These are phyloP conservation scores for Eptatretus atami DNA, from an alignment of 2,797 vertebrate species.

Conservation along the genomic window DNA sequence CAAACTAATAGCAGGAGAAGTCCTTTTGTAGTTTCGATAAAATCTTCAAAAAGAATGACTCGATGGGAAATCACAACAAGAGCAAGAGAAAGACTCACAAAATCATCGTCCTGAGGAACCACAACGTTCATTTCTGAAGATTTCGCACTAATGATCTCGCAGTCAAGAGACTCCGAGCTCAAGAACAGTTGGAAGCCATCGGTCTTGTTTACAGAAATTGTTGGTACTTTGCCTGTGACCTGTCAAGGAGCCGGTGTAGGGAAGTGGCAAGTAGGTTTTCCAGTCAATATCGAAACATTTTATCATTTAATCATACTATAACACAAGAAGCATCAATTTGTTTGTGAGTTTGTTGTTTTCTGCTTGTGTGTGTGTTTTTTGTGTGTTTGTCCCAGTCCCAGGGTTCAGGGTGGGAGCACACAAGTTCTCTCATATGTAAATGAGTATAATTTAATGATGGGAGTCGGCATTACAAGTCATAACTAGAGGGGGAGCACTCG, in stretches of 20 bases:
- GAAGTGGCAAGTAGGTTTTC: too few species aligned
- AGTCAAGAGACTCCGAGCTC: constrained; percentile 42
- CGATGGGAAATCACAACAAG: constrained; percentile 4
- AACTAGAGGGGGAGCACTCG: too few species aligned
- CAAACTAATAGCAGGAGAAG: neutral
- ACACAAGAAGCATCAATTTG: too few species aligned
- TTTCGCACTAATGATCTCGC: constrained; percentile 79
- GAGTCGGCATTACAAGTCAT: too few species aligned
- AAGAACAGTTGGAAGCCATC: constrained; percentile 89
- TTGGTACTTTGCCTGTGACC: constrained; percentile 73
- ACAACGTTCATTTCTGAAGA: constrained; percentile 94
- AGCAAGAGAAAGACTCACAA: constrained; percentile 24
- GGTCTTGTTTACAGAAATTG: constrained; percentile 89
- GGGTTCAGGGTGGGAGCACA: too few species aligned
- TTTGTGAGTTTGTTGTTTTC: too few species aligned
- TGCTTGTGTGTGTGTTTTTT: too few species aligned
- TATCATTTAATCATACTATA: too few species aligned
- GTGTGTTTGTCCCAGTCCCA: too few species aligned
- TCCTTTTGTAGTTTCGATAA: neutral
- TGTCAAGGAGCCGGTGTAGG: constrained; percentile 12
- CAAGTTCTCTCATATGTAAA: too few species aligned
- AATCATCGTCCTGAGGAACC: constrained; percentile 51
- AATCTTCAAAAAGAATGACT: neutral
- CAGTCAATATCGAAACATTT: too few species aligned
- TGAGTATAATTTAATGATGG: too few species aligned